Base-by-base conservation (phyloP, 2,888 invertebrate genomes). In the Hemistola chrysoprasaria region DNA sequence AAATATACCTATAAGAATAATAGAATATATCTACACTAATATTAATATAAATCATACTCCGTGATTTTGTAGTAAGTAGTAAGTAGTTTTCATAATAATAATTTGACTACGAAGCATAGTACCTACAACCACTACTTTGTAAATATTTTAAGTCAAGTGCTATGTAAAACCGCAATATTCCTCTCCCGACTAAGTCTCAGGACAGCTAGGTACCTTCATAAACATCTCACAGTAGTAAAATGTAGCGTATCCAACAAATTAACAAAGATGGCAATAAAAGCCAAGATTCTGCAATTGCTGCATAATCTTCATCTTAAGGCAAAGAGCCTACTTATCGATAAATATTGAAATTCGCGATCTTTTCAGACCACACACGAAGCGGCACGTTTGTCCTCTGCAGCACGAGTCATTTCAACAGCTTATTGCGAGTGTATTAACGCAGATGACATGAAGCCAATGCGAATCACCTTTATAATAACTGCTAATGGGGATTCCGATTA, bases 341-440 rank as follows among this genome's bases (percentile, higher is more conserved):
- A 83, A 79, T 74, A 81, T 81, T 78, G 65, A 72, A 71, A 73
- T 78, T 70, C 55, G 65, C 66, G 53, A 62, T 67, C 62, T 64
- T 63, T 62, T 65, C 53, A 57, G 85, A 78, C 85, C 85, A 80
- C 85, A 85, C 84, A 80, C 75, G 47, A 51, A 38, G 78, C 67
- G 61, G 68, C 62, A 31, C 59, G 63, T 71, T 73, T 71, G 69
- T 52, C 50, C 59, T 47, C 53, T 50, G 42, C n/a, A n/a, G n/a
- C n/a, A n/a, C n/a, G n/a, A n/a, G n/a, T n/a, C n/a, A 71, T 71
- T 74, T 77, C 73, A 74, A 69, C 70, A 61, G 72, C 67, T 75
- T 67, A 67, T 67, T 61, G 59, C 60, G 8, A 9, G 4, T 45
- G 46, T 58, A 58, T 61, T 65, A 65, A 68, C 64, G 40, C 51